These are phyloP conservation scores for Potorous gilbertii DNA, from an alignment of 2,797 vertebrate genomes.

Conservation along the genomic window DNA sequence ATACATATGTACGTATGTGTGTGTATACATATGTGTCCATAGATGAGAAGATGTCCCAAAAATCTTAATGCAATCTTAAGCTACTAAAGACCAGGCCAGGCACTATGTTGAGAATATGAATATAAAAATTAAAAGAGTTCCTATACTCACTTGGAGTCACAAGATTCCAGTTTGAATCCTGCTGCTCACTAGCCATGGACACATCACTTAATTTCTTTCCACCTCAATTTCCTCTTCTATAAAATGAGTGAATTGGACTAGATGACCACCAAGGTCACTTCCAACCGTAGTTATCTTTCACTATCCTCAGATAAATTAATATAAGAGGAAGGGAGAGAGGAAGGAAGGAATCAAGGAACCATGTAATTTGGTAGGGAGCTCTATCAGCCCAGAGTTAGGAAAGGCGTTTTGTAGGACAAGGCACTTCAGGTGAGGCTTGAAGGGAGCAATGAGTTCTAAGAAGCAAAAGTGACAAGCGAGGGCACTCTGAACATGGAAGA, in stretches of 20 bases:
- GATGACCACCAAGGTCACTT: background rate
- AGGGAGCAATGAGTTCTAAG: background rate
- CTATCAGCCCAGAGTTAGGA: background rate
- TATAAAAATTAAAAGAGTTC: background rate
- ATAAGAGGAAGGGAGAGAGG: background rate
- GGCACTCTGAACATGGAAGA: background rate
- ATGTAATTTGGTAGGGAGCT: background rate
- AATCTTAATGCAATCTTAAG: background rate
- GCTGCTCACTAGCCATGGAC: background rate
- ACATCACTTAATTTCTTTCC: background rate
- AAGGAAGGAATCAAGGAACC: no score
- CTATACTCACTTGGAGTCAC: background rate
- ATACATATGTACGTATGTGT: no score
- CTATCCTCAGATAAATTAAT: background rate
- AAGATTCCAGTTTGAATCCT: background rate
- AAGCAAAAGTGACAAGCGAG: background rate
- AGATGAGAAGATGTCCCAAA: background rate
- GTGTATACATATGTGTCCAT: background rate
- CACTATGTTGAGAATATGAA: background rate
- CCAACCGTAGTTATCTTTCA: background rate
- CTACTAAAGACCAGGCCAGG: background rate
- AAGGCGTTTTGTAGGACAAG: background rate
- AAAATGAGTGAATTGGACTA: conserved; percentile 5
- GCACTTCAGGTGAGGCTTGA: no score
- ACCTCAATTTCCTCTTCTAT: background rate